phyloP scores from a whole-genome alignment of 1,140 invertebrate species.

The Oryctes rhinoceros region DNA sequence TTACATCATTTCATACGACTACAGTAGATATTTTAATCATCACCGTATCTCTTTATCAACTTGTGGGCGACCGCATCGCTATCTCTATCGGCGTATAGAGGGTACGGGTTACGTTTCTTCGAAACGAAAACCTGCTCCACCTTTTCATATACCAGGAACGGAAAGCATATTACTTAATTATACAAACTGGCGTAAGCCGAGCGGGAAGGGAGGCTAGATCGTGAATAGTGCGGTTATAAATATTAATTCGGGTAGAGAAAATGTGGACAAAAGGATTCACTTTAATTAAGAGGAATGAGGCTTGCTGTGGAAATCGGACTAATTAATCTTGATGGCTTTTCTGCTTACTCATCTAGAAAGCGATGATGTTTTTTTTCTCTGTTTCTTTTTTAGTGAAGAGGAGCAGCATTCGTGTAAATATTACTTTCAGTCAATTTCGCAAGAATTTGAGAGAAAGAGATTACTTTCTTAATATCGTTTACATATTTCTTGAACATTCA shows the following conservation, averaged over 20 bases:
- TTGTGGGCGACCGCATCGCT: too few species aligned
- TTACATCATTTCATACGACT: too few species aligned
- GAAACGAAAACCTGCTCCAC: neutral
- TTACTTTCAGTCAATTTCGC: conserved; percentile 8
- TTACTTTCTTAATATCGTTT: neutral
- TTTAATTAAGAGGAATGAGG: conserved; percentile 1
- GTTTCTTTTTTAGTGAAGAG: neutral
- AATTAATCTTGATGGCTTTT: neutral
- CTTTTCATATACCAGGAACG: neutral
- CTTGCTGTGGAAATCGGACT: neutral
- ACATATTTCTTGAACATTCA: too few species aligned
- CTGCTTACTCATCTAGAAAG: conserved; percentile 12
- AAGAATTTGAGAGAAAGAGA: neutral
- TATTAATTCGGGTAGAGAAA: neutral
- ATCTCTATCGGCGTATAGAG: too few species aligned
- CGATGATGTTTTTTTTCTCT: neutral
- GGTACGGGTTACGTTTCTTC: neutral
- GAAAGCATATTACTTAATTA: neutral
- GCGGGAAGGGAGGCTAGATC: neutral
- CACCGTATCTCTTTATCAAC: too few species aligned
- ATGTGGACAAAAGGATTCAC: neutral
- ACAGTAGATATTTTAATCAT: too few species aligned
- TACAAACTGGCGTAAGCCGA: neutral
- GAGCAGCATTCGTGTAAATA: neutral
- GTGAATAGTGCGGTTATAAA: neutral